Conservation (phyloP, 1,140 invertebrate species). For the Philaenus spumarius region DNA sequence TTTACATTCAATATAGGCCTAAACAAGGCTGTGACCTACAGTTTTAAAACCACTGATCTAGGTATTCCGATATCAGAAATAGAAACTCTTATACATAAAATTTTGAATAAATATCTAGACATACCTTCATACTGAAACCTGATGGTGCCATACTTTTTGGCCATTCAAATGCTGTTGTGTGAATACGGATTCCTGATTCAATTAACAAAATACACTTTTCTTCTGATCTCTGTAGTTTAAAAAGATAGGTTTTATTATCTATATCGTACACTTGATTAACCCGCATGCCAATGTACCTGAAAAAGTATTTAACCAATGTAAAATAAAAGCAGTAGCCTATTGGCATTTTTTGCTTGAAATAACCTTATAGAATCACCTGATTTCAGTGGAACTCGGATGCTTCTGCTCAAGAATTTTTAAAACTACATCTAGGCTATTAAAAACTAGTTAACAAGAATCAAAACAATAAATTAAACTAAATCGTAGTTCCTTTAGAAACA, state of each 20-base stretch:
- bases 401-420: not conserved
- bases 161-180: slow-evolving; percentile 96
- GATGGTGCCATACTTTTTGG: slow-evolving; percentile 94
- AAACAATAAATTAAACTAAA: not conserved
- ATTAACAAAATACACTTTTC: slow-evolving; percentile 84
- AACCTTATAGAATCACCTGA: not conserved
- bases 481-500: too few species aligned
- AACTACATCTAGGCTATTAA: not conserved
- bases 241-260: slow-evolving; percentile 93
- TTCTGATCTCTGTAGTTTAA: slow-evolving; percentile 74
- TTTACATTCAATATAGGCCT: too few species aligned
- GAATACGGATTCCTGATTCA: slow-evolving; percentile 91
- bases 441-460: not conserved
- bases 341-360: not conserved
- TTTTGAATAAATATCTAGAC: not conserved
- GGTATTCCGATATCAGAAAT: too few species aligned
- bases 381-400: not conserved
- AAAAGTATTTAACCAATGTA: too few species aligned
- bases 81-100: too few species aligned
- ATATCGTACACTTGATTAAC: slow-evolving; percentile 98
- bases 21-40: too few species aligned
- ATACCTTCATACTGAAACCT: slow-evolving; percentile 95
- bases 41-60: too few species aligned
- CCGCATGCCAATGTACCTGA: slow-evolving; percentile 82
- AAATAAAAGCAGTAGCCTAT: slow-evolving; percentile 25